Evolutionary conservation across 1,140 invertebrate genomes (phyloP), one percentile per base, ranked within the genome.

Genomic region (Cherax destructor): DNA sequence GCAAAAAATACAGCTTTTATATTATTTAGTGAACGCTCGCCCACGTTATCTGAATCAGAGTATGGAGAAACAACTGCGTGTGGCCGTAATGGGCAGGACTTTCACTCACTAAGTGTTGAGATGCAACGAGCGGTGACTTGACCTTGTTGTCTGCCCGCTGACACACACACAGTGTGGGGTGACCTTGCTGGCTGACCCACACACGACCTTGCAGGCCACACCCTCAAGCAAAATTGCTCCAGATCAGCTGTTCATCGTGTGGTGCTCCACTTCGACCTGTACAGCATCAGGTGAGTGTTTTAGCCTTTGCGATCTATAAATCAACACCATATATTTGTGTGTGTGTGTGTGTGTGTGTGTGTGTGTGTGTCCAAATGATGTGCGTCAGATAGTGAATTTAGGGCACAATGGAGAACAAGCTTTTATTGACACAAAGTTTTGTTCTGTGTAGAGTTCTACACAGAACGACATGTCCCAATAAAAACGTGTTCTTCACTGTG

Each of bases 71-170:
- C 9, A 56, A 41, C 59, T 83, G 81, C 69, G 16, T 69, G 59
- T 69, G 61, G 81, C 24, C 69, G 41, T 18, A 41, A 30, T 83
- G n/a, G 61, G 24, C 47, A 21, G 30, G 81, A 83, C 81, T 83
- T 83, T 83, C 81, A 83, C 81, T 83, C 81, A n/a, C 81, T 83
- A 72, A 83, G 69, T 65, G 81, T 83, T 47, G 81, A 83, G 81
- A 83, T 83, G 81, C 81, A 83, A 30, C 81, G 41, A 83, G 81
- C 52, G 81, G 61, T 9, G 81, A 41, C 24, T 21, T 83, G 80
- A 83, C 80, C 80, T 83, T 83, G 80, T 47, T n/a, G 65, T 52
- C 16, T 3, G 80, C 52, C 30, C 4, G 52, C 49, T 83, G 59
- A 59, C 59, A 4, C 30, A 41, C 81, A 65, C 81, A 61, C 41